Percentiles rank a stretch among this genome's conserved stretches.
These are phyloP conservation scores for Ispidina picta DNA, from an alignment of 2,797 vertebrate genomes.

Conservation along the genomic window DNA sequence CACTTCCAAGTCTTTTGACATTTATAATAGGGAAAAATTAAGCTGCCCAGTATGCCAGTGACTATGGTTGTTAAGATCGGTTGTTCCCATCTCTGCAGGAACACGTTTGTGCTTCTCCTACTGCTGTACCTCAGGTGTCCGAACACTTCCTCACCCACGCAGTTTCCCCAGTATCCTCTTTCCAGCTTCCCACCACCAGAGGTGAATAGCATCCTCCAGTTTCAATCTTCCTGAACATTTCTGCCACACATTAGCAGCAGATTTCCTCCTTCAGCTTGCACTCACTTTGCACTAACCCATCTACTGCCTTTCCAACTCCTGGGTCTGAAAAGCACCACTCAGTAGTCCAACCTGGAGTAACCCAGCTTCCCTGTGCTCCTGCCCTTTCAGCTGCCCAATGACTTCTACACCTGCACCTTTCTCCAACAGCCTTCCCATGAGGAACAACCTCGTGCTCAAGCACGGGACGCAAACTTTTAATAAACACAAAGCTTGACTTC, in stretches of 20 bases:
- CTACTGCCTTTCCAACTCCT: rapidly evolving
- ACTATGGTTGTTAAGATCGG: background rate
- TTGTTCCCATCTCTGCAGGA: background rate
- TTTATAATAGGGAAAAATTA: background rate
- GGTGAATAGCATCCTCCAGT: background rate
- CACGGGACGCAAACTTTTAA: rapidly evolving
- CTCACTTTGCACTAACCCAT: background rate
- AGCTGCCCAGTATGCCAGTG: background rate
- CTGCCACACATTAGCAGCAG: rapidly evolving
- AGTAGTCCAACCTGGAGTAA: background rate
- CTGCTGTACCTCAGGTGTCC: rapidly evolving
- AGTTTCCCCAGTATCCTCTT: too few relatives aligned
- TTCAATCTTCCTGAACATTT: background rate
- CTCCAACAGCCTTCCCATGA: background rate
- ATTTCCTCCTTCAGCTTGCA: background rate
- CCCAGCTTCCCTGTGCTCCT: background rate
- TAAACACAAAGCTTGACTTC: rapidly evolving
- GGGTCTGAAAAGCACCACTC: rapidly evolving
- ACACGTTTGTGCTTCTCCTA: rapidly evolving
- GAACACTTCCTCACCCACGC: background rate
- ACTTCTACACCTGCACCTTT: background rate
- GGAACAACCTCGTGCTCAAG: background rate
- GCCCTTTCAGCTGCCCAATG: rapidly evolving
- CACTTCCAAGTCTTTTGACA: background rate
- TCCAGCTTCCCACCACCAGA: background rate